Evolutionary conservation across 1,140 invertebrate genomes (phyloP), one percentile per base, ranked within the genome.

Genomic region (Dufourea novaeangliae): DNA sequence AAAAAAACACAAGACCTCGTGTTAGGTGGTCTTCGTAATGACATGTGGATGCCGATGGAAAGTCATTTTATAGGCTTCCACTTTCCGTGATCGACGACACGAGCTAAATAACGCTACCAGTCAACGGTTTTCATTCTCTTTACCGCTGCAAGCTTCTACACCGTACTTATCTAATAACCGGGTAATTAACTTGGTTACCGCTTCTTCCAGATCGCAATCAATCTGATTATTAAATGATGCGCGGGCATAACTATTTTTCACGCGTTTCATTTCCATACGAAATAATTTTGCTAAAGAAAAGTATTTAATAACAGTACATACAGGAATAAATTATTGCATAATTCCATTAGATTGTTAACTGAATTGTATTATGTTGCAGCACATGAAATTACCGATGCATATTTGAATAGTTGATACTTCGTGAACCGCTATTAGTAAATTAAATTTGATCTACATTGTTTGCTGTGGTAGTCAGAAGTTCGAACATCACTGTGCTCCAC

Each of bases 1-100:
- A 78, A 73, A 77, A 70, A 84, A 71, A 70, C 64, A 37, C 17
- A 39, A 52, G 44, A 64, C 52, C 59, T 52, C 80, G 39, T 66
- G 68, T 32, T 84, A 77, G 83, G 83, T 80, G 83, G 78, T 84
- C 83, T 20, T 22, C 27, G 37, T 75, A 80, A 70, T 70, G 80
- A 81, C 54, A 44, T 46, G 34, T 57, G 17, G 37, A 56, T 44
- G 46, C 46, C 29, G 39, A 25, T 59, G 52, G 52, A 41, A 73
- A 78, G 62, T 73, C 62, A 39, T 73, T 69, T 75, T 64, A 78
- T 44, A 56, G 27, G 20, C 50, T 34, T 8, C 29, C 50, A 22
- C 41, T 37, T 69, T 41, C 41, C 20, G n/a, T 17, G 20, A 50
- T 50, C 46, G n/a, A 50, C 46, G 46, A 39, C 37, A 20, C 71